A percentile compares a stretch with the other conserved stretches of the same genome.
These are phyloP conservation scores for Phaethornis superciliosus DNA, from an alignment of 2,113 vertebrate species.

Conservation along the genomic window DNA sequence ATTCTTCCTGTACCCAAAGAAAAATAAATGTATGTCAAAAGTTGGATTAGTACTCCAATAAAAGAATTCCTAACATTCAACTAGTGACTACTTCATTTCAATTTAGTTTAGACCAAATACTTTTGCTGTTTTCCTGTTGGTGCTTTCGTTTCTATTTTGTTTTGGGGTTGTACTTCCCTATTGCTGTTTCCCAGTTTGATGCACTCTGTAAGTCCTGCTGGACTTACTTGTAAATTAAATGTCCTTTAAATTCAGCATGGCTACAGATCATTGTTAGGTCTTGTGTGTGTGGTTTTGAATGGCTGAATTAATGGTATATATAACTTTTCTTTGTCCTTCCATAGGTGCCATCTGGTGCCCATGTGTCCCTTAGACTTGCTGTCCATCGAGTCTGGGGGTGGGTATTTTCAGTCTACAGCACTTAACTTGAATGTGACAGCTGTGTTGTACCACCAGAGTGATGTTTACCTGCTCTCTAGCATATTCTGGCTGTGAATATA, in stretches of 20 bases:
- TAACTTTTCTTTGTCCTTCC: neutral
- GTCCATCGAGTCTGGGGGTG: neutral
- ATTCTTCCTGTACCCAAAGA: neutral
- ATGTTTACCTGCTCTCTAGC: neutral
- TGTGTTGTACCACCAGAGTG: neutral
- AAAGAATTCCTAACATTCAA: neutral
- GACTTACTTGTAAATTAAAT: neutral
- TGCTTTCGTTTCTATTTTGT: neutral
- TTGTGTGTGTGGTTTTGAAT: neutral
- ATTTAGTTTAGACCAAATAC: neutral
- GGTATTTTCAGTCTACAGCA: neutral
- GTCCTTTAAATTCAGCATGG: neutral
- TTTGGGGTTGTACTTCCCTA: neutral
- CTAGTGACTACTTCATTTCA: neutral
- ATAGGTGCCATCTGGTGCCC: accelerated
- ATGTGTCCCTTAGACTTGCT: neutral
- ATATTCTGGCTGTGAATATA: neutral
- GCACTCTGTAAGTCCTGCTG: neutral
- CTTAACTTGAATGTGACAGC: neutral
- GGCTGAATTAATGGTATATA: neutral
- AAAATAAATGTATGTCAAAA: neutral
- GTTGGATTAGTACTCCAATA: neutral
- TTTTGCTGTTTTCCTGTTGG: neutral
- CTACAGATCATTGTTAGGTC: accelerated
- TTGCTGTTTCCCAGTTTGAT: neutral